Percentiles rank a stretch among this genome's conserved stretches.
phyloP scores from a whole-genome alignment of 2,113 vertebrate genomes.

The Podarcis cretensis region DNA sequence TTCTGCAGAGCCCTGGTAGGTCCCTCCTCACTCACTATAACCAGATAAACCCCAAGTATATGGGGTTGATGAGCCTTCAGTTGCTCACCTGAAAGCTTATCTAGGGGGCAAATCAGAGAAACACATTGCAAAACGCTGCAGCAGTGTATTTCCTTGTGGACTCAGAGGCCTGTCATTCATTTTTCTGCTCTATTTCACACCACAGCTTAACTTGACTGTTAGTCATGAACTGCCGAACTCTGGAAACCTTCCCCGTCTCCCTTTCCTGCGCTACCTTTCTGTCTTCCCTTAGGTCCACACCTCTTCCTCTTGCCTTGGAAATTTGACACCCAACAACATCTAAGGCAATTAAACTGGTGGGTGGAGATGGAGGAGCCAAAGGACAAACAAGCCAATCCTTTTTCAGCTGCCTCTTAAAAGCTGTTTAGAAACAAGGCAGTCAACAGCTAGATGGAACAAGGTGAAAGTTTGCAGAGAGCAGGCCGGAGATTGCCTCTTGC shows the following conservation, averaged over 20 bases:
- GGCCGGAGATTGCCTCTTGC: not conserved
- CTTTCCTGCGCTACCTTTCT: conserved; percentile 58
- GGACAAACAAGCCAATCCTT: conserved; percentile 49
- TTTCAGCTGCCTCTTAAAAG: conserved; percentile 19
- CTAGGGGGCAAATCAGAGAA: not conserved
- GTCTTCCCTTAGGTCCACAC: conserved; percentile 41
- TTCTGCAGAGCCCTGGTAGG: not conserved
- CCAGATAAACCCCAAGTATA: no score
- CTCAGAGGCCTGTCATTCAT: conserved; percentile 56
- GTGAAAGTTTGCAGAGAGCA: not conserved
- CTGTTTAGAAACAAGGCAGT: not conserved
- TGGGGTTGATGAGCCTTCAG: not conserved
- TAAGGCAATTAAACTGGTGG: conserved; percentile 54
- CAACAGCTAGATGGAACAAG: not conserved
- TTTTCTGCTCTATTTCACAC: conserved; percentile 38
- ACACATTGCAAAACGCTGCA: not conserved
- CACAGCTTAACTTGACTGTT: conserved; percentile 9
- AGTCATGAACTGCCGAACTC: conserved; percentile 29
- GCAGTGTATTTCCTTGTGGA: conserved; percentile 1
- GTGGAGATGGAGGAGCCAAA: conserved; percentile 46
- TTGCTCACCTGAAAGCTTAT: not conserved
- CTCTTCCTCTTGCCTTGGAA: conserved; percentile 38
- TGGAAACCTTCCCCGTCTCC: conserved; percentile 46
- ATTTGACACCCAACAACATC: conserved; percentile 17
- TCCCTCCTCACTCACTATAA: no score